Conservation (phyloP, 2,113 vertebrate genomes). For the Myotis davidii region DNA sequence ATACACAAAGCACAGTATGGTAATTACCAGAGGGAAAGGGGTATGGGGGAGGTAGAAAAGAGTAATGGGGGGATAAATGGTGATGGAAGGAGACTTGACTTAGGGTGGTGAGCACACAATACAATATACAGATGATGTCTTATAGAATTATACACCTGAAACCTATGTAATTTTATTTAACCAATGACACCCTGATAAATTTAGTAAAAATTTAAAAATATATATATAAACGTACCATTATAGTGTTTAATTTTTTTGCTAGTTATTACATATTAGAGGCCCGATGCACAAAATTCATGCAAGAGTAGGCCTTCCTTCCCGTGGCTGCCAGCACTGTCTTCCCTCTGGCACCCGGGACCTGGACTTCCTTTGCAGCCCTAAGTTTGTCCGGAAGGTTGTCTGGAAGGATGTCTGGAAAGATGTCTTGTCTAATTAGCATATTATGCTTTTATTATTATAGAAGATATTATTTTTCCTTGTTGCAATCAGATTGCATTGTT, state of each 20-base stretch:
- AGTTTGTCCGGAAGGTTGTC: too few species aligned
- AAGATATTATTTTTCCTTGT: background rate
- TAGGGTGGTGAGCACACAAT: background rate
- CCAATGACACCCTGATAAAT: background rate
- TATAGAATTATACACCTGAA: background rate
- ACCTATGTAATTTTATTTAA: background rate
- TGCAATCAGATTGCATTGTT: background rate
- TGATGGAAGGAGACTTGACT: background rate
- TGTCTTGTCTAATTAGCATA: too few species aligned
- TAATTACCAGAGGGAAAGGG: background rate
- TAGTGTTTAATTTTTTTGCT: too few species aligned
- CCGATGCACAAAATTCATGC: too few species aligned
- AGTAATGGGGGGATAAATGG: background rate
- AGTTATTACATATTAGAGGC: too few species aligned
- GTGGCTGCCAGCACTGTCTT: too few species aligned
- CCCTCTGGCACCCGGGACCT: too few species aligned
- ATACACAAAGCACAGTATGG: background rate
- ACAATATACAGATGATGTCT: background rate
- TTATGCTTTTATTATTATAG: too few species aligned
- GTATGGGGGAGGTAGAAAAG: background rate
- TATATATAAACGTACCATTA: too few species aligned
- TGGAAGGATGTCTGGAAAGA: too few species aligned
- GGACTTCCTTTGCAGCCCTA: too few species aligned
- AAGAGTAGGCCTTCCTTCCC: too few species aligned
- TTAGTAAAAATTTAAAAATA: background rate